Conservation (phyloP, 2,113 vertebrate species). For the Rhodinocichla rosea region DNA sequence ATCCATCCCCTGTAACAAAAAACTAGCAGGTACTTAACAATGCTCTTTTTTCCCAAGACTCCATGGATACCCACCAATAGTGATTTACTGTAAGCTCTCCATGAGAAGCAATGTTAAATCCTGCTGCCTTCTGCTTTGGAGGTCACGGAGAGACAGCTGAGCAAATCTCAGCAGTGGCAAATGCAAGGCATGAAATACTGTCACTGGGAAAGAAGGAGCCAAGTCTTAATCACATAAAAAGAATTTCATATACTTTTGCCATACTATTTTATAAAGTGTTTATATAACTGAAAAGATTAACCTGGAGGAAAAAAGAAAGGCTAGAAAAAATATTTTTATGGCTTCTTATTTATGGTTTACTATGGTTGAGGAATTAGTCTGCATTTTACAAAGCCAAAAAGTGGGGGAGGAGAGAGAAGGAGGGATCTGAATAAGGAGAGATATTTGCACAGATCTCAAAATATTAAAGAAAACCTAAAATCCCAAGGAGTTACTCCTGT, state of each 20-base stretch:
- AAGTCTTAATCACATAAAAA: constrained; percentile 43
- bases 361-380: neutral
- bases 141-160: neutral
- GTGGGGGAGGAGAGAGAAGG: neutral
- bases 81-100: neutral
- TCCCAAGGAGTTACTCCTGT: neutral
- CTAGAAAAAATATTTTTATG: neutral
- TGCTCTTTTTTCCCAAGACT: neutral
- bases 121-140: neutral
- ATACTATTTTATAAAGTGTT: constrained; percentile 16
- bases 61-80: neutral
- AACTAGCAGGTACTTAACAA: constrained; percentile 3
- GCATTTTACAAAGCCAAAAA: neutral
- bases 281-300: constrained; percentile 29
- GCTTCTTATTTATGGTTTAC: neutral
- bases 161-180: neutral
- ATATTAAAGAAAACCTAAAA: constrained; percentile 31
- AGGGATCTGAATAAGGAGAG: neutral
- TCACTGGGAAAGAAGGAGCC: neutral
- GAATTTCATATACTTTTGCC: neutral
- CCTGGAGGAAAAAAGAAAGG: neutral
- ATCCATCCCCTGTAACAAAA: neutral
- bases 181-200: neutral
- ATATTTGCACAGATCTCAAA: neutral
- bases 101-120: neutral